Base-by-base conservation (phyloP, 2,888 invertebrate species). In the Antitype chi region DNA sequence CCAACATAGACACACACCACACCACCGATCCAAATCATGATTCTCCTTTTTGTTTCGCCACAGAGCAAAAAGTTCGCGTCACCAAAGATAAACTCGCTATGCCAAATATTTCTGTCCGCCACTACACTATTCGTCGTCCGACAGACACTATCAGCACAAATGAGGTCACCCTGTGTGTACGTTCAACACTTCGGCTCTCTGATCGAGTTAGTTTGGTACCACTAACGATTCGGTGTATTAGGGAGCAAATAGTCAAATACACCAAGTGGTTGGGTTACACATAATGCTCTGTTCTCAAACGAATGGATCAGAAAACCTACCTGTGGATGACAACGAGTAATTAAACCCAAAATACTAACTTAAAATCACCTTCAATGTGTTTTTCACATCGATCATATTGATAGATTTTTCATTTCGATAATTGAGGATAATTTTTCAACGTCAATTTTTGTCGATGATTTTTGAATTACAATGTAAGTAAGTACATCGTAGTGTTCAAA, bases 131-230 rank as follows among this genome's bases (percentile, higher is more conserved):
- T 59, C 78, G 25, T 23, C 52, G 38, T 11, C 32, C 20, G 55
- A 23, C 66, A 17, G 11, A 49, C 59, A 47, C 57, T 84, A 81
- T 82, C 82, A 66, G 49, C 2, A 60, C 23, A 60, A 82, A 82
- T 81, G 85, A 81, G 81, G 85, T 75, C 85, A 81, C 43, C 25
- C 23, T 55, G 23, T 60, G 53, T 80, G 70, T 78, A 23, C 53
- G 52, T 68, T 15, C 23, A 62, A 60, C 71, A 78, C 74, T 75
- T 55, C 17, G 71, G 20, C 38, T 17, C 38, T 59, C 38, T 25
- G 49, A 49, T 25, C 74, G 74, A 74, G 47, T 74, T 32, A 47
- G 55, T 74, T 74, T n/a, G n/a, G 25, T 43, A 64, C 9, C 60
- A 43, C 62, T 69, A 62, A 69, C 69, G 62, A 69, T 38, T 80